Conservation (phyloP, 2,797 vertebrate species). For the Catamblyrhynchus diadema region DNA sequence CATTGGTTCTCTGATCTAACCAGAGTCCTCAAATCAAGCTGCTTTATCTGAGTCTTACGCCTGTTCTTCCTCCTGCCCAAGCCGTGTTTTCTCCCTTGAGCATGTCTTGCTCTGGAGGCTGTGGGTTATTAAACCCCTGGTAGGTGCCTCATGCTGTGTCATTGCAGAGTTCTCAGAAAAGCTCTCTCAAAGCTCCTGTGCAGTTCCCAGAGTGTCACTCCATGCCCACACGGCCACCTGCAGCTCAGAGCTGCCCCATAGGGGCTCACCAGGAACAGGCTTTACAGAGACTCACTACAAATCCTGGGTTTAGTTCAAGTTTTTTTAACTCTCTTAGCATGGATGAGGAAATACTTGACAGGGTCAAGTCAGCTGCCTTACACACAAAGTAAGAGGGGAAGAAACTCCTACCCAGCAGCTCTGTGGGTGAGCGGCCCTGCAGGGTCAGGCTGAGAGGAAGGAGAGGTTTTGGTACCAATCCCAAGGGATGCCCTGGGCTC, state of each 20-base stretch:
- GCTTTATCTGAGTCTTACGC: neutral
- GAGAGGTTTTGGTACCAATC: neutral
- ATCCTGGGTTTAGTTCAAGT: neutral
- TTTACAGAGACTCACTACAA: neutral
- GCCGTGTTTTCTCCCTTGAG: neutral
- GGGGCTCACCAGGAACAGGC: neutral
- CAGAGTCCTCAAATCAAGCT: neutral
- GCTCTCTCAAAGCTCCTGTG: neutral
- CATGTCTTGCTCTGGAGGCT: neutral
- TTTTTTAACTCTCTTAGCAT: neutral
- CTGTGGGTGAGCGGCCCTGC: accelerated
- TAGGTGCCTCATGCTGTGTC: neutral
- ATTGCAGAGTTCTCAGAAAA: neutral
- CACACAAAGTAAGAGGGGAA: neutral
- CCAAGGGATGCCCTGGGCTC: neutral
- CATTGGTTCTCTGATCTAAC: neutral
- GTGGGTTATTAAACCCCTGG: neutral
- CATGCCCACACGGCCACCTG: neutral
- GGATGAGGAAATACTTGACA: neutral
- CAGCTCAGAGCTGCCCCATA: neutral
- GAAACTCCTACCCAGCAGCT: neutral
- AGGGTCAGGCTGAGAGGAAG: neutral
- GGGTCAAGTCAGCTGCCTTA: accelerated
- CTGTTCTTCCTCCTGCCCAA: neutral
- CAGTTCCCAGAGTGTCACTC: neutral